phyloP scores from a whole-genome alignment of 2,113 vertebrate species.

The Oreochromis tanganicae region DNA sequence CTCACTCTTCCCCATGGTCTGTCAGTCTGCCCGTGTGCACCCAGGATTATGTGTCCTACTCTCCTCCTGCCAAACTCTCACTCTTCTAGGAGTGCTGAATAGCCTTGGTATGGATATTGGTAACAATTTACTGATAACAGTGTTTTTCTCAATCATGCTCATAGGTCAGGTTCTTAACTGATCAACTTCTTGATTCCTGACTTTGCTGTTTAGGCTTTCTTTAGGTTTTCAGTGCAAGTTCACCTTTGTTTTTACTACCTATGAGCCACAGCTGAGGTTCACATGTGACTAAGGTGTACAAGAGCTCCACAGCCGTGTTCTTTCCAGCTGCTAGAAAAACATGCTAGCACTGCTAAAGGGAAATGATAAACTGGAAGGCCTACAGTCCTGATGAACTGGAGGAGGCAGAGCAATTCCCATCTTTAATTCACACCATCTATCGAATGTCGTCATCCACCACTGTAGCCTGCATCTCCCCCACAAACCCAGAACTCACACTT shows the following conservation, averaged over 20 bases:
- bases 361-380: background rate
- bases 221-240: background rate
- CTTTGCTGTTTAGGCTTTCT: background rate
- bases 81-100: background rate
- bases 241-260: background rate
- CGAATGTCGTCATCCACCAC: conserved; percentile 15
- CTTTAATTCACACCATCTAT: conserved; percentile 4
- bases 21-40: conserved; percentile 54
- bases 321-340: background rate
- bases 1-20: conserved; percentile 21
- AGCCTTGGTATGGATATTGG: background rate
- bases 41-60: conserved; percentile 40
- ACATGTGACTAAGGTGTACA: background rate
- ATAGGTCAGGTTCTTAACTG: background rate
- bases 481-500: background rate
- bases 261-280: background rate
- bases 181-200: background rate
- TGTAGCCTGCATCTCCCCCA: background rate
- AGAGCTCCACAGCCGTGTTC: background rate
- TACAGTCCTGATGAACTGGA: background rate
- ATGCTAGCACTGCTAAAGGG: background rate
- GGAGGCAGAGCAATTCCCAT: background rate
- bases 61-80: background rate
- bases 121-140: background rate
- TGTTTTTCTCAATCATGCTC: background rate